Conservation (phyloP, 2,888 invertebrate species). For the Campaea margaritaria region DNA sequence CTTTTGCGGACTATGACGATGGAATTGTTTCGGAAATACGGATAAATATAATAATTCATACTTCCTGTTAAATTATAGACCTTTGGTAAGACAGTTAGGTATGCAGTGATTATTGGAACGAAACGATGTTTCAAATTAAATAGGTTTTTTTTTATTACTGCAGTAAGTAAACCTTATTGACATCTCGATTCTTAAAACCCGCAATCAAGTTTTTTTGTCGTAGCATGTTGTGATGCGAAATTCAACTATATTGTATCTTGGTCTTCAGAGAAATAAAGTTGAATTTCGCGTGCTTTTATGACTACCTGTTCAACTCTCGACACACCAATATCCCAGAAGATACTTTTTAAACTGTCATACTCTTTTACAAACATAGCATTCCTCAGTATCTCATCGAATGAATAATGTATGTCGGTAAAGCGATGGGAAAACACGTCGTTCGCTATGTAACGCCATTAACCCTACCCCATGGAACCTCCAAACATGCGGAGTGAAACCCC, state of each 20-base stretch:
- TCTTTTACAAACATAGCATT: constrained; percentile 13
- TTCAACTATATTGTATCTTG: too few species aligned
- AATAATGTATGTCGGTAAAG: constrained; percentile 29
- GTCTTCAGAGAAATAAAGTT: neutral
- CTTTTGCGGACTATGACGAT: neutral
- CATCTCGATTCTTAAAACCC: too few species aligned
- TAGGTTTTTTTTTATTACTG: too few species aligned
- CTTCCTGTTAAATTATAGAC: too few species aligned
- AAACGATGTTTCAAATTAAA: too few species aligned
- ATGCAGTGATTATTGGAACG: too few species aligned
- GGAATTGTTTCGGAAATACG: neutral
- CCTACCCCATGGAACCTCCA: constrained; percentile 18
- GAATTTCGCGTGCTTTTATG: too few species aligned
- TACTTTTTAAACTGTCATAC: neutral
- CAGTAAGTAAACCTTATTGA: too few species aligned
- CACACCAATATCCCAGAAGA: neutral
- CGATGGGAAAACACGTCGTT: constrained; percentile 29
- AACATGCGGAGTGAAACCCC: constrained; percentile 21
- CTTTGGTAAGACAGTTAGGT: too few species aligned
- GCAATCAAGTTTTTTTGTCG: too few species aligned
- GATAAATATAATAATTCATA: neutral
- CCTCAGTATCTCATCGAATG: constrained; percentile 12
- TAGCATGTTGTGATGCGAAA: too few species aligned
- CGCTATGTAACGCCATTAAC: constrained; percentile 31
- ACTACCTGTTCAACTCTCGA: neutral